Base-by-base conservation (phyloP, 2,113 vertebrate genomes). In the Pyxicephalus adspersus region DNA sequence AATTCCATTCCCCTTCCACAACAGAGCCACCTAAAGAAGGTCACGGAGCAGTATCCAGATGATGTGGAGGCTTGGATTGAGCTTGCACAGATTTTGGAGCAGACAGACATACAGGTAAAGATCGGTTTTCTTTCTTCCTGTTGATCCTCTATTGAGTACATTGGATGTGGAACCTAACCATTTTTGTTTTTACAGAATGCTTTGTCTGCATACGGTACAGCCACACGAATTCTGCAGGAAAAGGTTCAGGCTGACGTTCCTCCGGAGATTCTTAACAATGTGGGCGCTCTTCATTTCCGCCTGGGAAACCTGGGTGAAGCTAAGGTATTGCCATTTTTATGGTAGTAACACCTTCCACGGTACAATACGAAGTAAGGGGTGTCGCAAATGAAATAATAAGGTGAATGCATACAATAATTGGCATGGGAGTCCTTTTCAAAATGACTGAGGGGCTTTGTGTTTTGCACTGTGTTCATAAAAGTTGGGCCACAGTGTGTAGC, bases 61-160 rank as follows among this genome's bases (percentile, higher is more conserved):
- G 98, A 99, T 23, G 97, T 99, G 75, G 98, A 99, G 86, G 98
- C 98, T 0, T 99, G 98, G 98, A 99, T 99, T 80, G 98, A 99
- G 86, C 86, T 99, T 81, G 98, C 97, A 65, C 97, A 99, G 84
- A 99, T 99, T 87, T 89, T 99, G 80, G 98, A 99, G 84, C 98
- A 99, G 92, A 98, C 98, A 0, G 98, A 99, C 85, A 99, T 99
- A 86, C 97, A 95, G 94, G 95, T 96, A 89, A 6, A 52, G 52
- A n/a, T 2, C 3, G 9, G 3, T 7, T 29, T n/a, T 22, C 26
- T n/a, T 0, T n/a, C n/a, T 58, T 22, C 22, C 8, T 16, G 1
- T 45, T 45, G 38, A 18, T 65, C 28, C 64, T 65, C 25, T 22
- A 3, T 20, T 76, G 25, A 20, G 18, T 61, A 4, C 3, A 63